Evolutionary conservation across 2,888 invertebrate species (phyloP).

Genomic region (Troglohyphantes excavatus): DNA sequence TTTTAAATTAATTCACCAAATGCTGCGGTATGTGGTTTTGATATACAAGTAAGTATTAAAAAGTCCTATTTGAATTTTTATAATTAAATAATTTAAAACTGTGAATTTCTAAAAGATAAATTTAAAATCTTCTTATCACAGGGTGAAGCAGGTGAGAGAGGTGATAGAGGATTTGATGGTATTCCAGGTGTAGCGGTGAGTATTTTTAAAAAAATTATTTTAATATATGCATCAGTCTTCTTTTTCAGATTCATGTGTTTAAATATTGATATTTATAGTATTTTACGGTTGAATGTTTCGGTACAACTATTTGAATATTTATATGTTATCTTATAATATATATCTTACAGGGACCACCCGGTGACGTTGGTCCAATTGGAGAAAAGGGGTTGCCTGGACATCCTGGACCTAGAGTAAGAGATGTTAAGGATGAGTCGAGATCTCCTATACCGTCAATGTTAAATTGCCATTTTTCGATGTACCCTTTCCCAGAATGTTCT

Average conservation of each 20-base stretch:
- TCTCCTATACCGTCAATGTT: no score
- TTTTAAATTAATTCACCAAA: not conserved
- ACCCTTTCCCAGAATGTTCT: no score
- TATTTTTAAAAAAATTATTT: not conserved
- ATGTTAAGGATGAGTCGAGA: no score
- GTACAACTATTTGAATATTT: not conserved
- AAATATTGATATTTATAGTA: not conserved
- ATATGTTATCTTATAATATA: not conserved
- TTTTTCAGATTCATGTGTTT: not conserved
- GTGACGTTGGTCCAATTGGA: constrained; percentile 80
- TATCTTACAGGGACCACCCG: constrained; percentile 72
- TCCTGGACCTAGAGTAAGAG: constrained; percentile 71
- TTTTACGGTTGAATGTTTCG: not conserved
- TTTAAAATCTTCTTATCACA: not conserved
- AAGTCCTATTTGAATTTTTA: not conserved
- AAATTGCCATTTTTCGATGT: no score
- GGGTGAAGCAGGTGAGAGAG: constrained; percentile 85
- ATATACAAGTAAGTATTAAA: constrained; percentile 15
- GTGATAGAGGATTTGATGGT: constrained; percentile 79
- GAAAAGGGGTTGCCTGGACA: constrained; percentile 82
- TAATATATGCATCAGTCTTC: no score
- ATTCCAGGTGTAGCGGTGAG: constrained; percentile 74
- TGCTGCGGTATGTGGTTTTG: not conserved
- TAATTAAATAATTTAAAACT: not conserved
- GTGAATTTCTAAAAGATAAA: not conserved